Evolutionary conservation across 2,113 vertebrate species (phyloP).

Genomic region (Ptilorrhoa leucosticta): DNA sequence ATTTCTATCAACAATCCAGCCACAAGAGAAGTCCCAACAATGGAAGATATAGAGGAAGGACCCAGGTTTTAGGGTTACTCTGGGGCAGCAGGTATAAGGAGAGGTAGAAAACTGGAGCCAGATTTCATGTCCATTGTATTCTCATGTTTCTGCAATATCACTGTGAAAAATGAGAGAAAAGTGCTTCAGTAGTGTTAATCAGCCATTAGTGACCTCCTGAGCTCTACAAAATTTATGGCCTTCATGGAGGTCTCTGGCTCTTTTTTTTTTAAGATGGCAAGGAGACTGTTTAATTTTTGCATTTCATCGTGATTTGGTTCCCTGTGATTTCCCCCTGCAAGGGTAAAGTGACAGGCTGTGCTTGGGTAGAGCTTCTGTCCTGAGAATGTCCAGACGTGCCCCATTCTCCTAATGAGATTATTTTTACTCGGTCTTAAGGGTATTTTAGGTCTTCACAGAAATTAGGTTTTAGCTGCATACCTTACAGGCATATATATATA

Average conservation of each 20-base stretch:
- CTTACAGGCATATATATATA: neutral
- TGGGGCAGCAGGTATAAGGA: neutral
- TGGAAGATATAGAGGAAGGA: neutral
- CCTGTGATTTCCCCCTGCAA: neutral
- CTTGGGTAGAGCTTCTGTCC: neutral
- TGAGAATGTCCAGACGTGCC: neutral
- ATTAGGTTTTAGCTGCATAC: neutral
- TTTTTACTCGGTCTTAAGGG: slow-evolving; percentile 13
- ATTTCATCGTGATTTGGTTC: neutral
- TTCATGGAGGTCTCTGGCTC: neutral
- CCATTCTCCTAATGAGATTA: slow-evolving; percentile 22
- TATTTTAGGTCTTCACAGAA: neutral
- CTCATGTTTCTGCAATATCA: neutral
- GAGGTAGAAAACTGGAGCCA: neutral
- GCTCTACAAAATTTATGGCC: neutral
- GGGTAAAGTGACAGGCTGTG: neutral
- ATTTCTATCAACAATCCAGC: neutral
- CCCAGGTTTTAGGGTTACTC: neutral
- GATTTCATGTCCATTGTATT: neutral
- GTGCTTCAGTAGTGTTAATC: neutral
- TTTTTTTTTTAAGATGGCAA: neutral
- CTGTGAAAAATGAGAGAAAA: neutral
- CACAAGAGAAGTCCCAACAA: neutral
- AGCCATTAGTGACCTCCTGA: neutral
- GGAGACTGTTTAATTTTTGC: neutral